Percentiles rank a stretch among this genome's conserved stretches.
Evolutionary conservation across 2,888 invertebrate genomes (phyloP).

Genomic region (Globia sparganii): DNA sequence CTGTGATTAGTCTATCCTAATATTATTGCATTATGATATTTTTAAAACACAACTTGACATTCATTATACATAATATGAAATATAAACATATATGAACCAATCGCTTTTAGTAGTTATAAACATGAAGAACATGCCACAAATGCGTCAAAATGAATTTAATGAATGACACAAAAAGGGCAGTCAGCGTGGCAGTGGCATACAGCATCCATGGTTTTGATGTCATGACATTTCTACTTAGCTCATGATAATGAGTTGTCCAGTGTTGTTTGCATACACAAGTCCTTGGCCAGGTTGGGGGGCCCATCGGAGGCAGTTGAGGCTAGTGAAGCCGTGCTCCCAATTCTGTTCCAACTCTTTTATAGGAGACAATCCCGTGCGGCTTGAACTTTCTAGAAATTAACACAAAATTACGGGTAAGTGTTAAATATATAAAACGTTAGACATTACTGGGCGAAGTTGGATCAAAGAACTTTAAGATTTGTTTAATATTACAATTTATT

Average conservation of each 20-base stretch:
- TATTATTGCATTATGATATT: conserved; percentile 54
- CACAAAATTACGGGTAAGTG: conserved; percentile 13
- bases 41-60: conserved; percentile 57
- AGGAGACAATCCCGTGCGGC: conserved; percentile 85
- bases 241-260: conserved; percentile 94
- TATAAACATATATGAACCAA: conserved; percentile 48
- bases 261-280: conserved; percentile 96
- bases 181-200: conserved; percentile 58
- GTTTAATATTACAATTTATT: not conserved
- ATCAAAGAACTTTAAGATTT: not conserved
- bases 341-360: conserved; percentile 92
- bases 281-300: conserved; percentile 95
- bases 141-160: conserved; percentile 45
- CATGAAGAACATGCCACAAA: conserved; percentile 56
- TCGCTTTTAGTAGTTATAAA: conserved; percentile 49
- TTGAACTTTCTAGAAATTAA: conserved; percentile 80
- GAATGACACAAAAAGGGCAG: conserved; percentile 42
- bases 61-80: conserved; percentile 54
- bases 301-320: conserved; percentile 96
- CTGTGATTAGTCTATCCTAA: conserved; percentile 50
- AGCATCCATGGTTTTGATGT: conserved; percentile 44
- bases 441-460: not conserved
- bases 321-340: conserved; percentile 92
- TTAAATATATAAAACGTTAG: not conserved
- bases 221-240: conserved; percentile 80